These are phyloP conservation scores for Mythimna lalbum DNA, from an alignment of 2,888 invertebrate species.

Conservation along the genomic window DNA sequence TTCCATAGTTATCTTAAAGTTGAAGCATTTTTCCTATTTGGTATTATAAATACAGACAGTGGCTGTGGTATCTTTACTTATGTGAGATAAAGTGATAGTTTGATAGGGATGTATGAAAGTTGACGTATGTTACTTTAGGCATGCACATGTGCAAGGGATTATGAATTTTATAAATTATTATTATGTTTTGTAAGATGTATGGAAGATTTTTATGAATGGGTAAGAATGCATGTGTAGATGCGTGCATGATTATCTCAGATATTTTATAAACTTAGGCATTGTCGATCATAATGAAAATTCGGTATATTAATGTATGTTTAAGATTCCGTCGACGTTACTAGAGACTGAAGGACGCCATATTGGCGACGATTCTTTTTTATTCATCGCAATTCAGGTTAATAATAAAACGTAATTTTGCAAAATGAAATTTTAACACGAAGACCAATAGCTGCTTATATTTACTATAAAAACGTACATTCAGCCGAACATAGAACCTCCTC, in stretches of 20 bases:
- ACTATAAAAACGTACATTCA: background rate
- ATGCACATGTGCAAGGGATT: conserved; percentile 90
- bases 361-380: conserved; percentile 82
- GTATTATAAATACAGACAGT: conserved; percentile 91
- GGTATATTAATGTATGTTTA: conserved; percentile 82
- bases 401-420: background rate
- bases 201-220: conserved; percentile 77
- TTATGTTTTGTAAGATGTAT: conserved; percentile 86
- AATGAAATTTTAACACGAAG: background rate
- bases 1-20: conserved; percentile 86
- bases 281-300: conserved; percentile 83
- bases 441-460: background rate
- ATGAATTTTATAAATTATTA: conserved; percentile 89
- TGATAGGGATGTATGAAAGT: conserved; percentile 82
- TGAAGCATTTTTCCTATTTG: conserved; percentile 90
- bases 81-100: conserved; percentile 84
- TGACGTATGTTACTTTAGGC: conserved; percentile 89
- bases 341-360: conserved; percentile 88
- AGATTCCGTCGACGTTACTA: conserved; percentile 83
- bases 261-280: conserved; percentile 86
- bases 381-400: conserved; percentile 76
- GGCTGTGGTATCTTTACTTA: conserved; percentile 91
- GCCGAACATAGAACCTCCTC: too few species aligned
- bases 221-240: conserved; percentile 74
- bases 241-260: conserved; percentile 79